phyloP scores from a whole-genome alignment of 2,113 vertebrate species.

The Vicugna pacos region DNA sequence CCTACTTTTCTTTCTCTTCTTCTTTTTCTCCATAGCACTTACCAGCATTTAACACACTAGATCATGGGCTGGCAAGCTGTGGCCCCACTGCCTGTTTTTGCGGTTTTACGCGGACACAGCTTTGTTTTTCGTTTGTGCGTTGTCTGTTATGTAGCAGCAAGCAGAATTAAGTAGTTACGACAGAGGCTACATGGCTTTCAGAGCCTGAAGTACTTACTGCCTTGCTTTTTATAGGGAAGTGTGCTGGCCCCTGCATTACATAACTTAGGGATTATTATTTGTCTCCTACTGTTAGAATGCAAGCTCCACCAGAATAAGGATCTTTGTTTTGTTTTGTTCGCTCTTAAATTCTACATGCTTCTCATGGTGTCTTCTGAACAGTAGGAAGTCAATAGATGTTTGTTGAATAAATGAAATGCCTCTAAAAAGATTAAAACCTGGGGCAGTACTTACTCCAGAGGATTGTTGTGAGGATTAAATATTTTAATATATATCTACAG shows the following conservation, averaged over 20 bases:
- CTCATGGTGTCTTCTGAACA: background rate
- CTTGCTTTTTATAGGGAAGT: background rate
- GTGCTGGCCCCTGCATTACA: background rate
- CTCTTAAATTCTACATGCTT: slow-evolving; percentile 9
- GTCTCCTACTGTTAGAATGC: background rate
- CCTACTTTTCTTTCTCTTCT: background rate
- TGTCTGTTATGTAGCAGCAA: background rate
- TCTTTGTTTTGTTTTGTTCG: background rate
- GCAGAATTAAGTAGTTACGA: background rate
- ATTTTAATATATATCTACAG: background rate
- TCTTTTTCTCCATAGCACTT: background rate
- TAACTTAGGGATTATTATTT: slow-evolving; percentile 5
- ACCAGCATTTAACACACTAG: background rate
- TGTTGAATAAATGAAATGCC: slow-evolving; percentile 29
- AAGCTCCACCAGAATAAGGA: background rate
- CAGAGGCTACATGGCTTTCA: background rate
- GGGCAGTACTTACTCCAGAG: background rate
- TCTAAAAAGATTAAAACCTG: background rate
- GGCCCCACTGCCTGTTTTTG: background rate
- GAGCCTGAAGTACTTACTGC: background rate
- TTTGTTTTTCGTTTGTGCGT: background rate
- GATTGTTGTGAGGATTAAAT: background rate
- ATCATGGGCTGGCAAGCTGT: background rate
- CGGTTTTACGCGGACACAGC: background rate
- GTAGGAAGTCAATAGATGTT: background rate